Evolutionary conservation across 1,140 invertebrate genomes (phyloP).

Genomic region (Orchesella cincta): DNA sequence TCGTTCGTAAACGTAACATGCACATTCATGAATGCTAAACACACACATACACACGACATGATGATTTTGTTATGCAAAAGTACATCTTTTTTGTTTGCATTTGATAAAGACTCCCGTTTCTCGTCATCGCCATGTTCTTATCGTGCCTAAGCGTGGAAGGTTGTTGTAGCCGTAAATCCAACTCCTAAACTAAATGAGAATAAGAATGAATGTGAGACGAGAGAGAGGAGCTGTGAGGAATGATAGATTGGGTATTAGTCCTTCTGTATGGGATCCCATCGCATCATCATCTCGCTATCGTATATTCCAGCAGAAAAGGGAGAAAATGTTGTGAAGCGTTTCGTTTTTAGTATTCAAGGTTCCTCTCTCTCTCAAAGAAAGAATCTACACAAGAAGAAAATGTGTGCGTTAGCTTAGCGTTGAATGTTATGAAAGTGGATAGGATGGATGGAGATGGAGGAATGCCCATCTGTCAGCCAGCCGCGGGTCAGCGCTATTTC

Average conservation of each 20-base stretch:
- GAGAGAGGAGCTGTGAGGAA: background rate
- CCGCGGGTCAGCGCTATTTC: constrained; percentile 6
- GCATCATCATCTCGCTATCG: background rate
- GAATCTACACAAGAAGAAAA: background rate
- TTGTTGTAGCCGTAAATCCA: background rate
- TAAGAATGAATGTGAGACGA: background rate
- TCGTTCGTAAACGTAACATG: background rate
- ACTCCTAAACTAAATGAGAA: background rate
- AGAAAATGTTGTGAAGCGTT: background rate
- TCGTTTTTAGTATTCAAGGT: background rate
- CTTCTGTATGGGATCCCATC: too few species aligned
- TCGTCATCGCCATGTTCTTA: background rate
- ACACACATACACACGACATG: background rate
- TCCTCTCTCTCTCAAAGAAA: background rate
- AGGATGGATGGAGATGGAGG: constrained; percentile 13
- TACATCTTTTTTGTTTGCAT: background rate
- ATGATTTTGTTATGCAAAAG: background rate
- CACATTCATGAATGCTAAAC: background rate
- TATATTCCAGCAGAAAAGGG: background rate
- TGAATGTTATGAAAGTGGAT: background rate
- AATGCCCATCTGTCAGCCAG: constrained; percentile 27
- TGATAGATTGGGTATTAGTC: background rate
- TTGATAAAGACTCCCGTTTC: background rate
- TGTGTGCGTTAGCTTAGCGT: background rate
- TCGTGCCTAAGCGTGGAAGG: background rate